Evolutionary conservation across 2,113 vertebrate genomes (phyloP).

Genomic region (Camarhynchus parvulus): DNA sequence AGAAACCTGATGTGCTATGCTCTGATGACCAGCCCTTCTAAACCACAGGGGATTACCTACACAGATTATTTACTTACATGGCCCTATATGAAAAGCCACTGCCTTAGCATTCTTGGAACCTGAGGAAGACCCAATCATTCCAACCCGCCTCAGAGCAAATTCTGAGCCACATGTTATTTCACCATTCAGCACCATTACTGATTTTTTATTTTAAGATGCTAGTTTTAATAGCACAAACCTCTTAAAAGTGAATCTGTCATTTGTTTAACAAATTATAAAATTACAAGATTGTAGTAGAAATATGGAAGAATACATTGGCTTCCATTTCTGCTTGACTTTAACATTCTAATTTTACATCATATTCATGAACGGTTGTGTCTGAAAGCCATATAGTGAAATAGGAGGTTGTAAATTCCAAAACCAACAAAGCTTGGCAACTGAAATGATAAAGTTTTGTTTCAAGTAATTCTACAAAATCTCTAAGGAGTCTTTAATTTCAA

Average conservation of each 20-base stretch:
- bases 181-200: neutral
- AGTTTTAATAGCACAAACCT: neutral
- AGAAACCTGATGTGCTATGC: neutral
- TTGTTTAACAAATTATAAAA: neutral
- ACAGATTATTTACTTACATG: neutral
- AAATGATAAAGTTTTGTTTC: neutral
- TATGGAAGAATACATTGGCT: neutral
- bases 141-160: neutral
- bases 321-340: neutral
- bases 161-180: neutral
- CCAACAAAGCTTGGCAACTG: neutral
- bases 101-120: neutral
- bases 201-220: neutral
- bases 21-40: neutral
- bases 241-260: neutral
- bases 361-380: neutral
- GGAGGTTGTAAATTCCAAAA: neutral
- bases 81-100: neutral
- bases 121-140: neutral
- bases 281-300: neutral
- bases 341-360: neutral
- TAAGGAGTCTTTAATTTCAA: neutral
- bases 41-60: neutral
- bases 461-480: neutral
- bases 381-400: neutral